Conservation (phyloP, 2,888 invertebrate genomes). For the Xanthorhoe designata region DNA sequence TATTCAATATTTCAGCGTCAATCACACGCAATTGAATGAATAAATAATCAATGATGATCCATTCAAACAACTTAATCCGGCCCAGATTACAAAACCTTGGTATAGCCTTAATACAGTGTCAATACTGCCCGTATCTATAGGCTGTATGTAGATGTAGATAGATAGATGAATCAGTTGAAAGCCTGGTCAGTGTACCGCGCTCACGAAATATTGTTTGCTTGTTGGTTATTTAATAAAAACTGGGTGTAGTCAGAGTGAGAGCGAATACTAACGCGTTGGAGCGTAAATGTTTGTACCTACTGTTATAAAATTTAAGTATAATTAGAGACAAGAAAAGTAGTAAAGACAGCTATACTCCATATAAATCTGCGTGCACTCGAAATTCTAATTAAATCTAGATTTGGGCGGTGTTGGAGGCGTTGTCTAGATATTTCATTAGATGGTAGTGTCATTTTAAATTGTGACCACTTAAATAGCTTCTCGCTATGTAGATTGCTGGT, state of each 20-base stretch:
- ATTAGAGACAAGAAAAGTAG: no score
- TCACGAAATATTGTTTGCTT: slow-evolving; percentile 29
- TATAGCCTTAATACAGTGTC: background rate
- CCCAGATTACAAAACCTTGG: background rate
- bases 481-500: no score
- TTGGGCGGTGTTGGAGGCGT: no score
- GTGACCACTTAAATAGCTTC: no score
- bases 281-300: no score
- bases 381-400: no score
- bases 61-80: background rate
- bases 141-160: background rate
- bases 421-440: no score
- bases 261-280: background rate
- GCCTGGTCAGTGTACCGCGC: slow-evolving; percentile 16
- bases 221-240: slow-evolving; percentile 37
- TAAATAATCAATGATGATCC: background rate
- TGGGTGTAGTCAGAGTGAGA: slow-evolving; percentile 8
- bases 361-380: no score
- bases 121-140: background rate
- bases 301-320: no score
- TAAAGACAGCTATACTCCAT: no score
- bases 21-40: background rate
- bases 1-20: background rate
- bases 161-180: slow-evolving; percentile 14
- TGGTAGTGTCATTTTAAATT: no score